Evolutionary conservation across 2,888 invertebrate species (phyloP), one percentile per base, ranked within the genome.

Genomic region (Sesia bembeciformis): DNA sequence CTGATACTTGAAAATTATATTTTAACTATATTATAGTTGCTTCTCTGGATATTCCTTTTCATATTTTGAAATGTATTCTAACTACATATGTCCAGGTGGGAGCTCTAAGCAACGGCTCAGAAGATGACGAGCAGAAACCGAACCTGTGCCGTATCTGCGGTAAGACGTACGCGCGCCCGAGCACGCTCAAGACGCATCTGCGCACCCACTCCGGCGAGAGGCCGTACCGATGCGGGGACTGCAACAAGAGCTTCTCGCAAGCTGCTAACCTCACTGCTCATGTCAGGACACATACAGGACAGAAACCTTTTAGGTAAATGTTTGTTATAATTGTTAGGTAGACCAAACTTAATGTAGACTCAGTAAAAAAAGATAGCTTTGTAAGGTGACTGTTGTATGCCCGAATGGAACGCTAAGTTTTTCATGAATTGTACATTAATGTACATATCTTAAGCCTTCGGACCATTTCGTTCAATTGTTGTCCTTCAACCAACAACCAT

Each of bases 251-350:
- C 63, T 98, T 98, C 87, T 97, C 97, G 52, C 99, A 99, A 86
- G 99, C 99, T 51, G 99, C 99, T 61, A 99, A 99, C 87, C 89
- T 99, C 64, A 99, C 98, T 5, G 99, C 99, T 6, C 99, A 99
- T 81, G 96, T 98, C 23, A 91, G 97, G 64, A 97, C 97, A 4
- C 99, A 99, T 84, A 96, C 96, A 58, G 99, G 99, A 1, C 99
- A 99, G 87, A 99, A 99, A 77, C 99, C 99, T 49, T 99, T 99
- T 78, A 79, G 90, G 90, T 90, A 67, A 59, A 63, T 54, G n/a
- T 8, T 46, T 46, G 23, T 23, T 23, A 23, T 23, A 23, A 23
- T 23, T 23, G 23, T 23, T 23, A 23, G n/a, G 4, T 0, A 2
- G 4, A 4, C n/a, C 23, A 7, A n/a, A n/a, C n/a, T n/a, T n/a